phyloP scores from a whole-genome alignment of 2,113 vertebrate species.

The Chaetura pelagica region DNA sequence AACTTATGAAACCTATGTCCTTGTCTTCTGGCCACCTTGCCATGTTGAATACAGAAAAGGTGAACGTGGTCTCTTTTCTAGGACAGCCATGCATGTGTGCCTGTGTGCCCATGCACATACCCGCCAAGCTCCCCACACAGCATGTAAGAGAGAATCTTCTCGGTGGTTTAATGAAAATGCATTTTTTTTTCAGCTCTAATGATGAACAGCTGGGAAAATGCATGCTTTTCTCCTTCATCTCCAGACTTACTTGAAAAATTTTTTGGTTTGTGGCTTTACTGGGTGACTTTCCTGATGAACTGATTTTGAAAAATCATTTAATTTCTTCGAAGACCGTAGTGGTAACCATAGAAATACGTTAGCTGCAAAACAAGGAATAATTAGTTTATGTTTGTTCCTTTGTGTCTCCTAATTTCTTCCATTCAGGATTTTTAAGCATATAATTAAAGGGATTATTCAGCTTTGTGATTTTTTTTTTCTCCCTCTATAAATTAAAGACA shows the following conservation, averaged over 20 bases:
- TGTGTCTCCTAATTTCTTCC: conserved; percentile 76
- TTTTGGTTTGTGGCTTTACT: conserved; percentile 55
- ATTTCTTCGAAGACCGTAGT: conserved; percentile 23
- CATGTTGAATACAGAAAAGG: not conserved
- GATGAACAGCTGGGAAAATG: conserved; percentile 23
- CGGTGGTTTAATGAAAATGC: conserved; percentile 35
- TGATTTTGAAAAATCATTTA: conserved; percentile 5
- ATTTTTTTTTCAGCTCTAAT: not conserved
- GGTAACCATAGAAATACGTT: conserved; percentile 62
- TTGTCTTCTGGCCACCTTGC: not conserved
- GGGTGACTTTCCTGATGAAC: conserved; percentile 39
- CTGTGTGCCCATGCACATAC: not conserved
- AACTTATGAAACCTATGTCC: not conserved
- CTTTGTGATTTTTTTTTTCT: not conserved
- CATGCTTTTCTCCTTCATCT: conserved; percentile 13
- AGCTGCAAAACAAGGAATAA: conserved; percentile 68
- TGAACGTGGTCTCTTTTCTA: not conserved
- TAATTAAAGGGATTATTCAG: conserved; percentile 79
- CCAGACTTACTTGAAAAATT: conserved; percentile 19
- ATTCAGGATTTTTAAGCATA: conserved; percentile 70
- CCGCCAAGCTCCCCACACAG: not conserved
- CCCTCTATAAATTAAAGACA: conserved; percentile 66
- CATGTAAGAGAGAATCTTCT: not conserved
- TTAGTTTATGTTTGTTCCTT: conserved; percentile 69
- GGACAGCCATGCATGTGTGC: not conserved